Evolutionary conservation across 1,140 invertebrate species (phyloP), one percentile per base, ranked within the genome.

Genomic region (Doryteuthis pealeii): DNA sequence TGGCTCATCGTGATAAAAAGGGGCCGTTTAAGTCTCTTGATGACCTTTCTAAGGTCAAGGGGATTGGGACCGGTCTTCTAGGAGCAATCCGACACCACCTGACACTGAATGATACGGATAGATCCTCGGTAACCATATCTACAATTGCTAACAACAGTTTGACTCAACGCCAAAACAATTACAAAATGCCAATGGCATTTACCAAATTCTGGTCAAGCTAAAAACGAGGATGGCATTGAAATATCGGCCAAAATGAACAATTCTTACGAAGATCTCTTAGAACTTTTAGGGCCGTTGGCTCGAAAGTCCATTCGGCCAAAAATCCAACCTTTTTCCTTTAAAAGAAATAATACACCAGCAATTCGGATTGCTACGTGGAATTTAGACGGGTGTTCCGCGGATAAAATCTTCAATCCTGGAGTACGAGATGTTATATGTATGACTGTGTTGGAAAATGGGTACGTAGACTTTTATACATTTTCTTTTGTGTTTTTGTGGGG

Each of bases 371-470:
- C 91, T 4, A 90, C 92, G 0, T 95, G 94, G 94, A 94, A 94
- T 88, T 86, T 95, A 32, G 90, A 93, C 76, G 88, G 91, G 77
- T 91, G 94, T 72, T 90, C 90, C 68, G 80, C 87, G 72, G 92
- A 94, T 40, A 95, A 95, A 88, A 91, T 92, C 18, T 88, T 88
- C 28, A 95, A 95, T 88, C 91, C 92, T 33, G 94, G 93, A 30
- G 93, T 94, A 5, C 90, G 91, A 82, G 93, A 95, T 87, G 93
- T 94, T 10, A 87, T 94, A 32, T 93, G 93, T 87, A 89, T 93
- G 85, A 94, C 93, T 76, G 91, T 94, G 83, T 89, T 95, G 77
- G 93, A 94, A 90, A 93, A 94, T 89, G 91, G 91, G 93, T 94
- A 87, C 88, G 90, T 78, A 70, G n/a, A n/a, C n/a, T n/a, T n/a